Conservation (phyloP, 2,888 invertebrate genomes). For the Acanthosoma haemorrhoidale region DNA sequence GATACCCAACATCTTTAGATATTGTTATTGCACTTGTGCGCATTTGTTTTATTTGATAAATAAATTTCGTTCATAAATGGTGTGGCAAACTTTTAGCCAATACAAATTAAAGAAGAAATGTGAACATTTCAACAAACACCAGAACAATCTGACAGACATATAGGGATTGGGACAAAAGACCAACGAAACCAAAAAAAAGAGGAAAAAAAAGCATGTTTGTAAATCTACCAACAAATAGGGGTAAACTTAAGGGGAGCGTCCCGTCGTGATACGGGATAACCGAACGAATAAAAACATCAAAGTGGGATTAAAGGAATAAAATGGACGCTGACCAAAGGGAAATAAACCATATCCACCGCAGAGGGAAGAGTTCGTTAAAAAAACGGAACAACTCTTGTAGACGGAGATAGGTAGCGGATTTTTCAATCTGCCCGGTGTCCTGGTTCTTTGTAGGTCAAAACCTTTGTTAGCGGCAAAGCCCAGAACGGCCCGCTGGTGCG, state of each 20-base stretch:
- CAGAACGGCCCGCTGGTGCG: background rate
- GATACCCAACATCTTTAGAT: too few species aligned
- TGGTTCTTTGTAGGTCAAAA: slow-evolving; percentile 3
- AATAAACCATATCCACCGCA: background rate
- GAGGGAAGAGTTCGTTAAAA: background rate
- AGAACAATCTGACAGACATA: too few species aligned
- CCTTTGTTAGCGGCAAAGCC: background rate
- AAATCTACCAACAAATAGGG: too few species aligned
- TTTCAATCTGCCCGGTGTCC: slow-evolving; percentile 3
- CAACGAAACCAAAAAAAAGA: too few species aligned
- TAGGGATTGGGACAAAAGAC: too few species aligned
- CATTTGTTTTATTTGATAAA: too few species aligned
- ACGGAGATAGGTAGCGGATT: slow-evolving; percentile 1
- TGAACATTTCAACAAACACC: too few species aligned
- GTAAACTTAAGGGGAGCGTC: background rate
- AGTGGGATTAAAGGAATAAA: background rate
- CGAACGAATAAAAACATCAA: slow-evolving; percentile 8
- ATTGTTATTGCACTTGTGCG: too few species aligned
- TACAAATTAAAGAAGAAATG: too few species aligned
- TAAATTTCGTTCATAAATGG: too few species aligned
- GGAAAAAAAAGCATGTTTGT: too few species aligned
- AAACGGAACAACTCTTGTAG: background rate
- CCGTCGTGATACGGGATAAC: background rate
- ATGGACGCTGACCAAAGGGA: background rate
- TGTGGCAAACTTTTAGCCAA: too few species aligned